Conservation (phyloP, 1,140 invertebrate genomes). For the Neocloeon triangulifer region DNA sequence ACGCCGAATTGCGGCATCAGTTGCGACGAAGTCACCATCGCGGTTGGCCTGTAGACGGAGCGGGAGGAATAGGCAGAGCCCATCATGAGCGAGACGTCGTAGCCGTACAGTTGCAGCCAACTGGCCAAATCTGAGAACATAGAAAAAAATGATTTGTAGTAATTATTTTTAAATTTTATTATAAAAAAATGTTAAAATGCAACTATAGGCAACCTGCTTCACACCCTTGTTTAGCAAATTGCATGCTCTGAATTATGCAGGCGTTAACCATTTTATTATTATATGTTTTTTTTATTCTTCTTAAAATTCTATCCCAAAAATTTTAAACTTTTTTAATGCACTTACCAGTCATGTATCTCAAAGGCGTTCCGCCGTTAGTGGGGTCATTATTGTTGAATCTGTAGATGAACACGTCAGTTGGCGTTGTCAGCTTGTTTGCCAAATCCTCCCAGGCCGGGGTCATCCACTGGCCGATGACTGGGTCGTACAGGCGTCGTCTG, state of each 20-base stretch:
- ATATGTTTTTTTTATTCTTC: no score
- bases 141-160: no score
- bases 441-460: slow-evolving; percentile 76
- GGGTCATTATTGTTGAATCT: slow-evolving; percentile 82
- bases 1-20: slow-evolving; percentile 64
- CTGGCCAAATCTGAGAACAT: slow-evolving; percentile 38
- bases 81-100: slow-evolving; percentile 63
- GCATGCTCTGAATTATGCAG: no score
- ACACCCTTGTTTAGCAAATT: no score
- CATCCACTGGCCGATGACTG: slow-evolving; percentile 83
- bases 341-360: slow-evolving; percentile 51
- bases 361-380: slow-evolving; percentile 46
- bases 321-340: no score
- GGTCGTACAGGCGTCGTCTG: slow-evolving; percentile 70
- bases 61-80: slow-evolving; percentile 52
- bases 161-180: no score
- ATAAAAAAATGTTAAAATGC: no score
- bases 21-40: slow-evolving; percentile 48
- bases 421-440: slow-evolving; percentile 51
- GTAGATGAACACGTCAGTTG: slow-evolving; percentile 77
- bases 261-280: no score
- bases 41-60: slow-evolving; percentile 52
- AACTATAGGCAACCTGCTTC: no score
- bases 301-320: no score
- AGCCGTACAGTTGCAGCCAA: slow-evolving; percentile 75